Evolutionary conservation across 2,888 invertebrate species (phyloP).

Genomic region (Lathronympha strigana): DNA sequence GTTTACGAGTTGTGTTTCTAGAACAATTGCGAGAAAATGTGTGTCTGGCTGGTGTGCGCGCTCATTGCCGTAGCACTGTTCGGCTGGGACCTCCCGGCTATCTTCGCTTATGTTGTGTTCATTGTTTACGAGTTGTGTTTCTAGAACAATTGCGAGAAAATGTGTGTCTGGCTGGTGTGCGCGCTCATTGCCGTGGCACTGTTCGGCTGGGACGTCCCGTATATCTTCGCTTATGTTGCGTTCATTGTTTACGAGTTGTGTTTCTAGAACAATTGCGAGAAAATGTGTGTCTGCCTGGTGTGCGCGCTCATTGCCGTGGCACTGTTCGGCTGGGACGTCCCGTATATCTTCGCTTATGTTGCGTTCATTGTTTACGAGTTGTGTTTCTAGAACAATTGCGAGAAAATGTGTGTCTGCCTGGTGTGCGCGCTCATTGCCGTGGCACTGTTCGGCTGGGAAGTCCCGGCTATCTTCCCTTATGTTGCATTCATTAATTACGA

Average conservation of each 20-base stretch:
- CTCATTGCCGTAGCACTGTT: constrained; percentile 34
- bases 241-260: neutral
- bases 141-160: neutral
- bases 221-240: neutral
- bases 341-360: constrained; percentile 30
- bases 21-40: neutral
- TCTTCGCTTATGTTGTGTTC: neutral
- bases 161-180: constrained; percentile 29
- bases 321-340: constrained; percentile 40
- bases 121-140: neutral
- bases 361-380: constrained; percentile 31
- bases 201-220: constrained; percentile 31
- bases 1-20: neutral
- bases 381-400: neutral
- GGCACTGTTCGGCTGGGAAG: too few relatives aligned
- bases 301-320: constrained; percentile 37
- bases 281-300: constrained; percentile 24
- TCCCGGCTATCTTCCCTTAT: too few relatives aligned
- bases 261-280: neutral
- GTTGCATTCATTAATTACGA: constrained; percentile 33
- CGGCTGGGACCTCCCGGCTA: constrained; percentile 25
- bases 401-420: too few relatives aligned
- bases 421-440: too few relatives aligned
- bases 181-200: constrained; percentile 30
- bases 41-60: constrained; percentile 27